phyloP scores from a whole-genome alignment of 1,140 invertebrate species.

The Planococcus citri region DNA sequence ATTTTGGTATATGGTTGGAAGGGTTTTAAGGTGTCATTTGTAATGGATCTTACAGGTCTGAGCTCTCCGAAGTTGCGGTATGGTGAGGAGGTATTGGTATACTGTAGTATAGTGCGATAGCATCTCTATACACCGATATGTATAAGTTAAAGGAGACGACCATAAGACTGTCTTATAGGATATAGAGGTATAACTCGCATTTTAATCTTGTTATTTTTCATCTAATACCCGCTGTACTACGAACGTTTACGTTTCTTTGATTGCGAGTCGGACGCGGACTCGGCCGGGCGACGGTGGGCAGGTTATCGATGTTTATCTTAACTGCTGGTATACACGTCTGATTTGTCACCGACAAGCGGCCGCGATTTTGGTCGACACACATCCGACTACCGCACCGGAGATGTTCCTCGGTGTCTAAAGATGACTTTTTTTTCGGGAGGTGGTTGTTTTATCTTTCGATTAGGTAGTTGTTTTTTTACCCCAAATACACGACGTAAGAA shows the following conservation, averaged over 20 bases:
- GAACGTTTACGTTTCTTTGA: background rate
- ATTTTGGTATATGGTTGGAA: background rate
- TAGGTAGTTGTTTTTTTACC: too few species aligned
- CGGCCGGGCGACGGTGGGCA: background rate
- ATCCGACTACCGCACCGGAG: background rate
- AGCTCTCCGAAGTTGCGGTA: background rate
- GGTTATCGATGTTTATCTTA: conserved; percentile 14
- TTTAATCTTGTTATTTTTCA: conserved; percentile 17
- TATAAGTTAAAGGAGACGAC: background rate
- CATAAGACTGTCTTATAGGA: background rate
- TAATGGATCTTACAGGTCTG: background rate
- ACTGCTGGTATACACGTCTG: conserved; percentile 18
- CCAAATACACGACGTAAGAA: background rate
- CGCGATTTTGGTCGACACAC: background rate
- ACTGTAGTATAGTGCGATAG: background rate
- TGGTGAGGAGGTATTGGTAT: background rate
- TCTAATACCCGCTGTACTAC: conserved; percentile 4
- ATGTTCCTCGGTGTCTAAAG: background rate
- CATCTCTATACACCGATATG: too few species aligned
- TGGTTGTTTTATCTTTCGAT: too few species aligned
- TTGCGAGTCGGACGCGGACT: background rate
- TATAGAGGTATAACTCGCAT: conserved; percentile 4
- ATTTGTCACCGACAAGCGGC: conserved; percentile 12
- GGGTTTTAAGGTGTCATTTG: conserved; percentile 19
- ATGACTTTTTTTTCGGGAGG: background rate